These are phyloP conservation scores for Pelochelys cantorii DNA, from an alignment of 2,797 vertebrate species.

Conservation along the genomic window DNA sequence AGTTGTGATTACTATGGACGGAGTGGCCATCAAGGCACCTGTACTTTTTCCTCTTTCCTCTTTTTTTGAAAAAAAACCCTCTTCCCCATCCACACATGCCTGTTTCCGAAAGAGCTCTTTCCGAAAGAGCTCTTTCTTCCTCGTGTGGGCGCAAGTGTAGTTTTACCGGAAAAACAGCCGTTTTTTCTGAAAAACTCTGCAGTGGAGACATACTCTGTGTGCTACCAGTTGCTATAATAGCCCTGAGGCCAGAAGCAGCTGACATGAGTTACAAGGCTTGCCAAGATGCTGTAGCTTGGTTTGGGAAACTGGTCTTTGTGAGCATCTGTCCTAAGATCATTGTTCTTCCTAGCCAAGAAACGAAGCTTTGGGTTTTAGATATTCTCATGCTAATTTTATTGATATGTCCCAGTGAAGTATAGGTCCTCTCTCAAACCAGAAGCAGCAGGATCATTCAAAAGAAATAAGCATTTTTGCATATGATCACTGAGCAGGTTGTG, in stretches of 20 bases:
- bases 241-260: accelerated
- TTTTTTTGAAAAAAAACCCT: no score
- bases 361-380: not conserved
- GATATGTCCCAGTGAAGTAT: not conserved
- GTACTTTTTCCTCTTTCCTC: no score
- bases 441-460: not conserved
- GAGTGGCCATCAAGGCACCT: no score
- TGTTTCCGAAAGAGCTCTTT: no score
- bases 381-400: not conserved
- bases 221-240: accelerated
- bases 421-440: not conserved
- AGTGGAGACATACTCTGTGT: no score
- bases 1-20: no score
- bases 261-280: accelerated
- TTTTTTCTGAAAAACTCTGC: no score
- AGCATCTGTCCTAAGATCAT: not conserved
- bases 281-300: not conserved
- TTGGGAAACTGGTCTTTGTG: accelerated
- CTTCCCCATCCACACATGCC: no score
- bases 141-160: no score
- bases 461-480: accelerated
- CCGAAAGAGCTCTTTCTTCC: no score
- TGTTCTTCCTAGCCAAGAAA: not conserved
- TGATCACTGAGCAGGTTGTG: accelerated
- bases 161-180: no score